These are phyloP conservation scores for Lagria hirta DNA, from an alignment of 2,888 invertebrate genomes.

Conservation along the genomic window DNA sequence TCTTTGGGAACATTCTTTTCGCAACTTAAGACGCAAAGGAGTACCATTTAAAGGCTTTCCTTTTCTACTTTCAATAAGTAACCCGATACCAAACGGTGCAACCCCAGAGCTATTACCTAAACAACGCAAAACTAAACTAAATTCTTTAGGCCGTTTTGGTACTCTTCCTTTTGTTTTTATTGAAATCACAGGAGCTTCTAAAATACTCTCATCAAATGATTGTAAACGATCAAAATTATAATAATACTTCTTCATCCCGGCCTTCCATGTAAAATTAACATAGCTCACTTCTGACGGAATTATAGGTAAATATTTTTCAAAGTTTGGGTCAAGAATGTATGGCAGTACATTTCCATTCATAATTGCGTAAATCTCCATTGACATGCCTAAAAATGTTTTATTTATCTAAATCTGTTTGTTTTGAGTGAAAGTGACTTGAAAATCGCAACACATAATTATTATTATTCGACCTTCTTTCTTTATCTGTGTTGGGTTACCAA, in stretches of 20 bases:
- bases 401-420: slow-evolving; percentile 3
- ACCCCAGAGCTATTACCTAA: slow-evolving; percentile 85
- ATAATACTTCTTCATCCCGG: slow-evolving; percentile 75
- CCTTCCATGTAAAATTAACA: slow-evolving; percentile 90
- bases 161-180: slow-evolving; percentile 84
- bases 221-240: slow-evolving; percentile 86
- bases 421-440: background rate
- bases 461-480: too few species aligned
- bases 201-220: slow-evolving; percentile 79
- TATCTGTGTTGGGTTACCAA: too few species aligned
- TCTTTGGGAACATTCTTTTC: slow-evolving; percentile 93
- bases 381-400: slow-evolving; percentile 62
- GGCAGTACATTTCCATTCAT: slow-evolving; percentile 82
- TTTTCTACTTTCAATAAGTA: slow-evolving; percentile 78
- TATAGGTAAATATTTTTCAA: slow-evolving; percentile 84
- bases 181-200: slow-evolving; percentile 84
- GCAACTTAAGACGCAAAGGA: slow-evolving; percentile 80
- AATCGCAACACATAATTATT: slow-evolving; percentile 1
- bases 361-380: slow-evolving; percentile 89
- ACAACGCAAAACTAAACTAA: slow-evolving; percentile 85
- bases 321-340: slow-evolving; percentile 85
- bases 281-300: slow-evolving; percentile 91
- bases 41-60: slow-evolving; percentile 82
- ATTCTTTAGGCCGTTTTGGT: slow-evolving; percentile 85
- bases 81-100: slow-evolving; percentile 83